These are phyloP conservation scores for Aproaerema taeniolella DNA, from an alignment of 2,888 invertebrate species.

Conservation along the genomic window DNA sequence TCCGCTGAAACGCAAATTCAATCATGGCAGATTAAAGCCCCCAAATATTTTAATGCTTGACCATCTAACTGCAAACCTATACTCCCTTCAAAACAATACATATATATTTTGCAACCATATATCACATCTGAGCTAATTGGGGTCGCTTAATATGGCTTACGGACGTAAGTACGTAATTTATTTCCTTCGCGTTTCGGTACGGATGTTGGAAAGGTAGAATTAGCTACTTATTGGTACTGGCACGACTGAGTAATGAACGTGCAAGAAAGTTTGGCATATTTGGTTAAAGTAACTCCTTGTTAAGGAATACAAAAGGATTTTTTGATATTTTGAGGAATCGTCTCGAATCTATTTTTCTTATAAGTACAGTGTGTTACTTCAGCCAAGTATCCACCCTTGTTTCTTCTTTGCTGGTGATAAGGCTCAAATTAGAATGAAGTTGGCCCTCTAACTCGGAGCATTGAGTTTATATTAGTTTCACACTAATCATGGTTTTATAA, in stretches of 20 bases:
- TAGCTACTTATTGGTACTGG: slow-evolving; percentile 13
- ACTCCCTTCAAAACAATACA: slow-evolving; percentile 55
- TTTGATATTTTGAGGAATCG: too few relatives aligned
- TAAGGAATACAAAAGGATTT: too few relatives aligned
- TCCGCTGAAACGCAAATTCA: slow-evolving; percentile 67
- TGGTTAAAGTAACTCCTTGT: too few relatives aligned
- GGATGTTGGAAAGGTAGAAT: slow-evolving; percentile 34
- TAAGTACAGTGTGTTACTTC: too few relatives aligned
- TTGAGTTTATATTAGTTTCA: too few relatives aligned
- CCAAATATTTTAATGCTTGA: slow-evolving; percentile 76
- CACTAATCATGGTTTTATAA: too few relatives aligned
- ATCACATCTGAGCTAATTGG: slow-evolving; percentile 73
- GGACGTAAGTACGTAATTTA: slow-evolving; percentile 74
- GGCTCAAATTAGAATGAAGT: too few relatives aligned
- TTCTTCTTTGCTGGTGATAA: too few relatives aligned
- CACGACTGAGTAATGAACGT: neutral
- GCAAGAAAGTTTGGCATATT: neutral
- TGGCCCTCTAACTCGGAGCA: too few relatives aligned
- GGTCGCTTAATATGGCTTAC: slow-evolving; percentile 76
- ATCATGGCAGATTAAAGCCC: slow-evolving; percentile 71
- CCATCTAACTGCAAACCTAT: slow-evolving; percentile 63
- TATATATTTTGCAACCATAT: slow-evolving; percentile 56
- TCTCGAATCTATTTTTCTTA: too few relatives aligned
- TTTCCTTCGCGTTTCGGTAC: slow-evolving; percentile 53
- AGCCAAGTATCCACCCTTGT: too few relatives aligned